phyloP scores from a whole-genome alignment of 2,888 invertebrate genomes.

The Lasioglossum marginatum region DNA sequence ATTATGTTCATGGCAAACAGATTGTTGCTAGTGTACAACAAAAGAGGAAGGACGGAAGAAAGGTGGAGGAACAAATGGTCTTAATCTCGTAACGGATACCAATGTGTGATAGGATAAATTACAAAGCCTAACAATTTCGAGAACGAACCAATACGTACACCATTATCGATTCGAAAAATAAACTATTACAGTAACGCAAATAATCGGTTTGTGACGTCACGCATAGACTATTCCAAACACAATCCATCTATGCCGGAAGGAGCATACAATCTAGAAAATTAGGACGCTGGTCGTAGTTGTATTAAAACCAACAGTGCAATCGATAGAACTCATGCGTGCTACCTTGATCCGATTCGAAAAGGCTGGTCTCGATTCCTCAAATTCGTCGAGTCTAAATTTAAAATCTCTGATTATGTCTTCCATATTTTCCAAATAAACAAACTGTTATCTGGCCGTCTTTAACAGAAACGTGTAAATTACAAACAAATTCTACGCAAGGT shows the following conservation, averaged over 20 bases:
- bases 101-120: not conserved
- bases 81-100: not conserved
- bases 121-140: not conserved
- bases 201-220: slow-evolving; percentile 28
- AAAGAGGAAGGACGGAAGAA: not conserved
- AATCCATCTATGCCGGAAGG: slow-evolving; percentile 20
- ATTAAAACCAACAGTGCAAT: slow-evolving; percentile 15
- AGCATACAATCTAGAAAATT: slow-evolving; percentile 35
- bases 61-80: not conserved
- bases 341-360: not conserved
- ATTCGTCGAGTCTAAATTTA: not conserved
- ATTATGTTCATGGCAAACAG: not conserved
- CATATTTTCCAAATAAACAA: not conserved
- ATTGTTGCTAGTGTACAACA: not conserved
- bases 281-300: not conserved
- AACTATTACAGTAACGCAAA: slow-evolving; percentile 44
- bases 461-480: not conserved
- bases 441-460: not conserved
- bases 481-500: not conserved
- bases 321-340: not conserved
- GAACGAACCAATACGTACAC: not conserved
- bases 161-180: slow-evolving; percentile 39
- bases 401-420: not conserved
- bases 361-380: not conserved
- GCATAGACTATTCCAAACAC: slow-evolving; percentile 24